Evolutionary conservation across 2,888 invertebrate species (phyloP).

Genomic region (Hedya salicella): DNA sequence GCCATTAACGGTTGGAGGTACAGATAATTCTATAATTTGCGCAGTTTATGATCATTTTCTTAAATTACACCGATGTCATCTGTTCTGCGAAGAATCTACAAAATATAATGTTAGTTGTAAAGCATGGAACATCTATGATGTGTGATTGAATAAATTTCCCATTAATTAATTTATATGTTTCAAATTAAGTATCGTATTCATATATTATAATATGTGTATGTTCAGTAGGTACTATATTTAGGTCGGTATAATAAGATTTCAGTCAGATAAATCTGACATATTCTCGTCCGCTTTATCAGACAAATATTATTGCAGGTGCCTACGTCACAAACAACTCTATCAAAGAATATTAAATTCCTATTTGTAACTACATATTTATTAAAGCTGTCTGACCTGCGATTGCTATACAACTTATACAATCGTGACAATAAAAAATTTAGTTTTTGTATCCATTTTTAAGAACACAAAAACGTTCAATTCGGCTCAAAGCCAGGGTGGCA

Average conservation of each 20-base stretch:
- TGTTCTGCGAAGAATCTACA: neutral
- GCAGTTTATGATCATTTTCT: constrained; percentile 11
- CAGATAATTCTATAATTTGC: constrained; percentile 31
- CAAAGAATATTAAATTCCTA: neutral
- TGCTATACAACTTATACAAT: neutral
- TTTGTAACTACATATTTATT: neutral
- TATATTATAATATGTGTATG: too few species aligned
- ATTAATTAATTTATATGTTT: too few species aligned
- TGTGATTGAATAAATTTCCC: too few species aligned
- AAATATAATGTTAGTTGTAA: neutral
- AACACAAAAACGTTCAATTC: constrained; percentile 22
- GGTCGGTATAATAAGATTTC: too few species aligned
- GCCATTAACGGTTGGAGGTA: constrained; percentile 21
- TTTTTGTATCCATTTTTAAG: constrained; percentile 24
- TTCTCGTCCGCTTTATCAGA: too few species aligned
- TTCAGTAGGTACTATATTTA: too few species aligned
- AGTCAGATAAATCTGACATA: too few species aligned
- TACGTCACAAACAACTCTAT: neutral
- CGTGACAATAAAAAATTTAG: constrained; percentile 13
- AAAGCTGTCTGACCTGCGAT: constrained; percentile 2
- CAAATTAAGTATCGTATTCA: too few species aligned
- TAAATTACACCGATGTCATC: neutral
- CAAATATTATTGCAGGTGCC: too few species aligned
- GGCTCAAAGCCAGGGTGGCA: constrained; percentile 28
- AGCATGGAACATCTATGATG: too few species aligned